Evolutionary conservation across 2,888 invertebrate species (phyloP).

Genomic region (Nomada ferruginata): DNA sequence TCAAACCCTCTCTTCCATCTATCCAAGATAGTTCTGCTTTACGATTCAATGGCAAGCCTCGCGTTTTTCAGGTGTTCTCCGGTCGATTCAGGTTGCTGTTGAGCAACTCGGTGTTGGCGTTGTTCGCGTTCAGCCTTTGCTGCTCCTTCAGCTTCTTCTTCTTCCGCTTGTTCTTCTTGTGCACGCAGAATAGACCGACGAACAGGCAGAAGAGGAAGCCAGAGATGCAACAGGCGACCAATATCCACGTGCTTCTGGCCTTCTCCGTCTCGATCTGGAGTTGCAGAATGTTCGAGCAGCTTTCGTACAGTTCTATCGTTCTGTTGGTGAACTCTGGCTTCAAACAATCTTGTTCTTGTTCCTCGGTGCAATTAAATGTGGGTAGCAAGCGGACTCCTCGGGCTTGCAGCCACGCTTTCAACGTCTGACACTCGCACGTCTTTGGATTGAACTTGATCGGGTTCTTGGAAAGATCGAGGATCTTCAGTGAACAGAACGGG

Average conservation of each 20-base stretch:
- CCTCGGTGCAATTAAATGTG: conserved; percentile 51
- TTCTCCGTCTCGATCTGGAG: conserved; percentile 71
- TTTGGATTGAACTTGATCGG: conserved; percentile 60
- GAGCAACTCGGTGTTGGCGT: conserved; percentile 79
- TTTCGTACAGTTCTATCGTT: conserved; percentile 67
- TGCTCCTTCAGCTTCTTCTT: conserved; percentile 74
- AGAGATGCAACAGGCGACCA: conserved; percentile 75
- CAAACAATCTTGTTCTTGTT: conserved; percentile 33
- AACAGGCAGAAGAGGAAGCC: conserved; percentile 72
- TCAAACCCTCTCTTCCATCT: neutral
- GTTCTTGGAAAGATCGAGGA: conserved; percentile 85
- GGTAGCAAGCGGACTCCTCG: conserved; percentile 69
- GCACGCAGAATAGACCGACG: conserved; percentile 77
- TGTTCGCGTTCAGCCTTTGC: conserved; percentile 74
- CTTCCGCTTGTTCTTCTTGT: conserved; percentile 77
- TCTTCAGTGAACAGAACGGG: conserved; percentile 87
- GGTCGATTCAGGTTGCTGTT: conserved; percentile 71
- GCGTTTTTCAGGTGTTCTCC: conserved; percentile 54
- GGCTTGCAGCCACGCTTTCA: conserved; percentile 74
- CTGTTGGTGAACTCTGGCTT: conserved; percentile 65
- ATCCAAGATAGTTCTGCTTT: neutral
- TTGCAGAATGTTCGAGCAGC: conserved; percentile 71
- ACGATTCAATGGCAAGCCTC: neutral
- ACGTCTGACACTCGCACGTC: conserved; percentile 75
- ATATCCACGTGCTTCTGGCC: conserved; percentile 78